Percentiles rank a stretch among this genome's conserved stretches.
Evolutionary conservation across 2,888 invertebrate genomes (phyloP).

Genomic region (Hipparchia semele): DNA sequence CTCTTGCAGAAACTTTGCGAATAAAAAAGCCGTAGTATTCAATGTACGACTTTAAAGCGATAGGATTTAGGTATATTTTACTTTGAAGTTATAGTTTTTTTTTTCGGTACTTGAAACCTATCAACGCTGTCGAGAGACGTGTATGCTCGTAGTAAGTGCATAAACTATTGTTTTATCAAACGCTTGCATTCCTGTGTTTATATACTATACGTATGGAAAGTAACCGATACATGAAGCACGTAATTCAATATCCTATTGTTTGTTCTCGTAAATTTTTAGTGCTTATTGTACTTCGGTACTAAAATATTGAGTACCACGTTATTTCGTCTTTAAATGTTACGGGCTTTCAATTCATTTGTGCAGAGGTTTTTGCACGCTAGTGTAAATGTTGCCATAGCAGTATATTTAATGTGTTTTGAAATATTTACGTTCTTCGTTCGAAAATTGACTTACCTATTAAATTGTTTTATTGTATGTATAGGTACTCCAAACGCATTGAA

Average conservation of each 20-base stretch:
- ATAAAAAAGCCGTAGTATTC: no score
- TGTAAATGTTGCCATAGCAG: background rate
- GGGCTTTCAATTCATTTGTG: background rate
- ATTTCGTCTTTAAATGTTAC: conserved; percentile 1
- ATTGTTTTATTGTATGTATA: no score
- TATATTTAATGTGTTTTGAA: background rate
- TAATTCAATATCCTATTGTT: conserved; percentile 16
- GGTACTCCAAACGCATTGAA: no score
- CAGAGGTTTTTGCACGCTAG: background rate
- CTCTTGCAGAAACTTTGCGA: no score
- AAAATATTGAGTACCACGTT: conserved; percentile 7
- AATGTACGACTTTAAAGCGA: no score
- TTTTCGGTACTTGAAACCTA: no score
- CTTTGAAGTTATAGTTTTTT: no score
- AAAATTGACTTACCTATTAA: background rate
- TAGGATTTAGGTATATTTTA: no score
- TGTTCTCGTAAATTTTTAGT: conserved; percentile 16
- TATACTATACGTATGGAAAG: background rate
- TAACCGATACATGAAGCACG: background rate
- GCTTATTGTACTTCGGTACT: conserved; percentile 14
- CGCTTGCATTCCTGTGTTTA: background rate
- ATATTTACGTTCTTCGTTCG: background rate
- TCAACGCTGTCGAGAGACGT: no score
- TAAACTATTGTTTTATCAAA: background rate
- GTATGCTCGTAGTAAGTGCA: no score